Percentiles rank a stretch among this genome's conserved stretches.
Conservation (phyloP, 2,113 vertebrate species). For the Apodemus speciosus region DNA sequence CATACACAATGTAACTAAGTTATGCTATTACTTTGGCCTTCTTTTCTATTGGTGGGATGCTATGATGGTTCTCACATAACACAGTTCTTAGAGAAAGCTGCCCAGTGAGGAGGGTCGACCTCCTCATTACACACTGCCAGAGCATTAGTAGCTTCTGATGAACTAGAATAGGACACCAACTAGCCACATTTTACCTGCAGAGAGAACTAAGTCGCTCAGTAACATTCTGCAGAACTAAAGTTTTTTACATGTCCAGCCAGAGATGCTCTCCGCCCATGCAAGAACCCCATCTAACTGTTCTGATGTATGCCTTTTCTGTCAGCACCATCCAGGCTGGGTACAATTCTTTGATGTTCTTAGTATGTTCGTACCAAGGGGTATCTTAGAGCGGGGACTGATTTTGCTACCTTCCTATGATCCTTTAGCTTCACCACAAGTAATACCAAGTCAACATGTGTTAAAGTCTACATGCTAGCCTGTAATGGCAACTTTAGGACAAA, state of each 20-base stretch:
- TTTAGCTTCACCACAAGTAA: background rate
- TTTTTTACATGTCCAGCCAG: slow-evolving; percentile 12
- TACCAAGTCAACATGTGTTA: background rate
- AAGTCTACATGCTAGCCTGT: background rate
- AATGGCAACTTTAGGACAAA: background rate
- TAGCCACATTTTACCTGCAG: background rate
- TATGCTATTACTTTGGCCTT: background rate
- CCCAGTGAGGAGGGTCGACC: background rate
- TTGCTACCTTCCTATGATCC: slow-evolving; percentile 11
- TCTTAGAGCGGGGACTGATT: background rate
- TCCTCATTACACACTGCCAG: background rate
- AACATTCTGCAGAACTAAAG: background rate
- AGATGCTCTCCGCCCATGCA: background rate
- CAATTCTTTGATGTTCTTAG: background rate
- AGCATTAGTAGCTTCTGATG: background rate
- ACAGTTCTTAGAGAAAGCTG: background rate
- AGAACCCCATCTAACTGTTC: background rate
- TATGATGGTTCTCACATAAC: background rate
- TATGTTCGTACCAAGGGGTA: background rate
- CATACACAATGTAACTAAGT: background rate
- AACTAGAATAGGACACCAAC: background rate
- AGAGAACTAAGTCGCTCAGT: background rate
- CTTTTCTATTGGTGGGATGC: background rate
- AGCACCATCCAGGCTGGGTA: background rate
- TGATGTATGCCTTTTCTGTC: background rate